Percentiles rank a stretch among this genome's conserved stretches.
Conservation (phyloP, 2,797 vertebrate genomes). For the Emys orbicularis region DNA sequence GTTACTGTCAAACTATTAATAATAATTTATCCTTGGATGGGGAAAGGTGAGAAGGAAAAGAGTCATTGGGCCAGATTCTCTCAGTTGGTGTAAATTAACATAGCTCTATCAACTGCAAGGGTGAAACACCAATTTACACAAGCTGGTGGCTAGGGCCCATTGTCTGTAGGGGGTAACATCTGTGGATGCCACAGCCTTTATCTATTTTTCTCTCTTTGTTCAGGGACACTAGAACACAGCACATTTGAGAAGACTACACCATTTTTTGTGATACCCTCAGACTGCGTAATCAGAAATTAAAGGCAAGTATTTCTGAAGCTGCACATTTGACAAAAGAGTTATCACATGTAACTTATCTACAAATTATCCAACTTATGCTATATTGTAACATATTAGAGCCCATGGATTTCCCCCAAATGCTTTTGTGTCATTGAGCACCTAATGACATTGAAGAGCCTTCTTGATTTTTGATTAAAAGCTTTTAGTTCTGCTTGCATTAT, state of each 20-base stretch:
- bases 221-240: background rate
- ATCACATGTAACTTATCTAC: constrained; percentile 44
- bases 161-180: background rate
- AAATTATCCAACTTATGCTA: constrained; percentile 43
- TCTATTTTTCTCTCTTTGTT: constrained; percentile 26
- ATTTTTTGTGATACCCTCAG: constrained; percentile 7
- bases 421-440: constrained; percentile 14
- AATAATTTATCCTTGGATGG: background rate
- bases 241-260: background rate
- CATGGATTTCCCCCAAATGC: background rate
- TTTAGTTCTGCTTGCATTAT: background rate
- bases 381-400: constrained; percentile 3
- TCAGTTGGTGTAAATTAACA: background rate
- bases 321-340: constrained; percentile 56
- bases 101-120: background rate
- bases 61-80: background rate
- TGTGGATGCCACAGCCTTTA: background rate
- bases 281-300: constrained; percentile 39
- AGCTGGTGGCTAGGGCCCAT: background rate
- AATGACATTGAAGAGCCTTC: constrained; percentile 30
- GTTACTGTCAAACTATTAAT: background rate
- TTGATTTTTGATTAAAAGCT: constrained; percentile 50
- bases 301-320: constrained; percentile 44
- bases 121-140: background rate
- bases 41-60: background rate